Evolutionary conservation across 2,113 vertebrate genomes (phyloP), one percentile per base, ranked within the genome.

Genomic region (Sinocyclocheilus anophthalmus): DNA sequence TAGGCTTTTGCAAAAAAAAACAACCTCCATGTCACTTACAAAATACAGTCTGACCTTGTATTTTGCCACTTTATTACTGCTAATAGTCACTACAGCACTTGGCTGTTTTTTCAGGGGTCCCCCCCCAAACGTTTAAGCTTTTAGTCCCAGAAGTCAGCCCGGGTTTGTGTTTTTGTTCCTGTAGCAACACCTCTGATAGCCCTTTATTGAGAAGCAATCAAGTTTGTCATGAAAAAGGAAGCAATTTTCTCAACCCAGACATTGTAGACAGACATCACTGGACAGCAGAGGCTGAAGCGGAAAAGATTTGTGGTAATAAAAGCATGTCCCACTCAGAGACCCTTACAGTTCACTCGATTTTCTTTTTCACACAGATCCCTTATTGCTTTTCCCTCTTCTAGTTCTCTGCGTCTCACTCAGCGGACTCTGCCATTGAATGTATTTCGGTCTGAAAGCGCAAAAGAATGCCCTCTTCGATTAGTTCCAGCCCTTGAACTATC

Each of bases 281-380:
- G 67, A 87, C 18, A 45, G 79, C 59, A 63, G 55, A 30, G 79
- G 67, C 73, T 87, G 86, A 84, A 84, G 84, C 84, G 48, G 67
- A 89, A 89, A 85, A 85, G 65, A 87, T 87, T 87, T 87, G 84
- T 70, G 42, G 79, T 69, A 87, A 89, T 89, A 89, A 87, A 89
- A 84, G 75, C 16, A 26, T 87, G 86, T 61, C 76, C 80, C 80
- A 86, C 86, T 84, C 67, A 76, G 81, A 86, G 87, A 78, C 81
- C 83, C 76, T 89, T 81, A 86, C 79, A 83, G 84, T 82, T 86
- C 80, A 85, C 86, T 87, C 73, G 76, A 85, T 87, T 86, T 82
- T 83, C 80, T 63, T 59, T 84, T 85, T 84, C 80, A 87, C 73
- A 85, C 76, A 76, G 82, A 85, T 8, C 75, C 76, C 37, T 84